Evolutionary conservation across 2,888 invertebrate species (phyloP).

Genomic region (Oeneis ivallda): DNA sequence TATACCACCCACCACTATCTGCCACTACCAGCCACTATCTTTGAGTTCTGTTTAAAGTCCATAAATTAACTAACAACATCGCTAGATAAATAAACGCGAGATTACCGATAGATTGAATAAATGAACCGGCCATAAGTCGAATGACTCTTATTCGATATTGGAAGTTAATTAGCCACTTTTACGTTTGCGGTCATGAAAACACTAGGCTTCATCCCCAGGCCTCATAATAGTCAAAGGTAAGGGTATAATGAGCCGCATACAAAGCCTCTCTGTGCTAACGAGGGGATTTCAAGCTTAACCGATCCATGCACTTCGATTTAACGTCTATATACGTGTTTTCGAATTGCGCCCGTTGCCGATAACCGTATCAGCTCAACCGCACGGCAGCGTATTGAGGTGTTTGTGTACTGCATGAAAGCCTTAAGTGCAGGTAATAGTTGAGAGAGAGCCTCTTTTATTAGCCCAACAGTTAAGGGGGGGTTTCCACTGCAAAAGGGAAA

Average conservation of each 20-base stretch:
- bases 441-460: too few relatives aligned
- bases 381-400: neutral
- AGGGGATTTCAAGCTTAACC: constrained; percentile 13
- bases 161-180: neutral
- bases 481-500: too few relatives aligned
- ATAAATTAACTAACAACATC: too few relatives aligned
- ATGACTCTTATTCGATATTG: neutral
- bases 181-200: constrained; percentile 6
- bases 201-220: constrained; percentile 2
- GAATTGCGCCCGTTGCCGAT: neutral
- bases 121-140: too few relatives aligned
- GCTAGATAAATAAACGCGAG: too few relatives aligned
- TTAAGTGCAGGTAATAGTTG: too few relatives aligned
- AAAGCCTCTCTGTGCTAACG: constrained; percentile 14
- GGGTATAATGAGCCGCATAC: constrained; percentile 5
- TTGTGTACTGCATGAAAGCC: neutral
- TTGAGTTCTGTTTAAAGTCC: too few relatives aligned
- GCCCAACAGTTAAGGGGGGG: too few relatives aligned
- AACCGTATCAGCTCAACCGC: neutral
- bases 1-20: too few relatives aligned
- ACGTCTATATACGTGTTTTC: constrained; percentile 13
- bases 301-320: constrained; percentile 2
- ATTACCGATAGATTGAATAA: too few relatives aligned
- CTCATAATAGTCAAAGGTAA: constrained; percentile 15
- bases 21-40: too few relatives aligned